Conservation (phyloP, 37 sponge, comb jelly and placozoan species). For the Halisarca cf. caerulea region DNA sequence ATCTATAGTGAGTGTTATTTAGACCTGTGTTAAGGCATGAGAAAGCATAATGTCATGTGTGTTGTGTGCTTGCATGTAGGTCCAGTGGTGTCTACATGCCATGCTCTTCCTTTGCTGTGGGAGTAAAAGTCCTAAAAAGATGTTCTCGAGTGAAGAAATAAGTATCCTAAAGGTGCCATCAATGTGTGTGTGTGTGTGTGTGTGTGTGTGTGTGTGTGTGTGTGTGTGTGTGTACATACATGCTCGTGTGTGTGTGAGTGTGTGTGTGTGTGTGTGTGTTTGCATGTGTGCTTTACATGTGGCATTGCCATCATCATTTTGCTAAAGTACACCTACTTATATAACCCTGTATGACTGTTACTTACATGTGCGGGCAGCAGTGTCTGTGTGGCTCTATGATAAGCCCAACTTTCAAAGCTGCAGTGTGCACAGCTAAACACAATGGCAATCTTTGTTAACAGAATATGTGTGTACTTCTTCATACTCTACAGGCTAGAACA, state of each 20-base stretch:
- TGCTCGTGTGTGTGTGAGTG: no score
- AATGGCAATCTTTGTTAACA: not conserved
- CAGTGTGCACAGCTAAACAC: no score
- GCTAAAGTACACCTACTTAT: no score
- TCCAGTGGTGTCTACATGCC: not conserved
- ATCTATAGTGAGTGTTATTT: no score
- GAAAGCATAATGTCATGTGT: not conserved
- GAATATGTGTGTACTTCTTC: not conserved
- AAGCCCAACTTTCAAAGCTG: no score
- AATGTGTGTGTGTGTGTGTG: not conserved
- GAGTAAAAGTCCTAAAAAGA: not conserved
- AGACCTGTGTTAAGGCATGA: not conserved
- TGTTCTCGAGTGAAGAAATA: not conserved
- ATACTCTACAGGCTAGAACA: not conserved
- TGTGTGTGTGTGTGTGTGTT: no score
- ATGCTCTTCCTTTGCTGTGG: slow-evolving; percentile 7
- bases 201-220: not conserved
- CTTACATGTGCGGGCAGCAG: no score
- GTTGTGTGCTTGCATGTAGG: not conserved
- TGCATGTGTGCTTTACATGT: not conserved
- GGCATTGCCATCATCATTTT: not conserved
- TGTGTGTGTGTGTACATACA: not conserved
- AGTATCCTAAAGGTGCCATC: not conserved
- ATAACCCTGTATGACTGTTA: no score
- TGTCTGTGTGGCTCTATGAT: no score